These are phyloP conservation scores for Okamejei kenojei DNA, from an alignment of 2,797 vertebrate species.

Conservation along the genomic window DNA sequence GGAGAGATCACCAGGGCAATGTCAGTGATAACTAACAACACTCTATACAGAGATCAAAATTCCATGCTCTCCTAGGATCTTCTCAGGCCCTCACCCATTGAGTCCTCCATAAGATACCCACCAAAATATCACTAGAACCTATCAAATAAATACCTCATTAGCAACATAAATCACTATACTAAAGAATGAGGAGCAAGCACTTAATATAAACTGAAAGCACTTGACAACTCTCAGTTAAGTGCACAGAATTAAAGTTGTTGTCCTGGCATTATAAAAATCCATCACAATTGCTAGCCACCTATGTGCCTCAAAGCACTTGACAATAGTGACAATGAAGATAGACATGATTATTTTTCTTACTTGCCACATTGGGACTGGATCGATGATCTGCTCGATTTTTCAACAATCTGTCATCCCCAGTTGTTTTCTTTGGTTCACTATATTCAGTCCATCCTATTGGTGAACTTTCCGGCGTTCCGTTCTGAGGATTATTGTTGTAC, in stretches of 20 bases:
- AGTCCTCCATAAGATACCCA: too few relatives aligned
- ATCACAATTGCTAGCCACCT: background rate
- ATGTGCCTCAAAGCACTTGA: background rate
- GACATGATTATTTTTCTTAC: conserved; percentile 58
- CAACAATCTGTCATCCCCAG: conserved; percentile 78
- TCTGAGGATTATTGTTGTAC: conserved; percentile 82
- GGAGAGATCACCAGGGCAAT: too few relatives aligned
- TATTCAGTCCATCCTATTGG: conserved; percentile 81
- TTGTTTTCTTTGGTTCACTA: conserved; percentile 83
- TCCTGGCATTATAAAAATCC: background rate
- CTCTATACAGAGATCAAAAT: too few relatives aligned
- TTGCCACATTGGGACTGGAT: conserved; percentile 96
- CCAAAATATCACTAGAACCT: too few relatives aligned
- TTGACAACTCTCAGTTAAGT: background rate
- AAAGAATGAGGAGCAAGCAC: background rate
- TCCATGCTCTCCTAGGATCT: too few relatives aligned
- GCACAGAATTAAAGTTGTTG: background rate
- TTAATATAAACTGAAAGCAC: background rate
- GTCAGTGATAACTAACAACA: too few relatives aligned
- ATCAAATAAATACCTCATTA: too few relatives aligned
- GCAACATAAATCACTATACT: background rate
- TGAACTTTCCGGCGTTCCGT: conserved; percentile 88
- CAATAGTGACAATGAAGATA: background rate
- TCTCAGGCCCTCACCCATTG: too few relatives aligned
- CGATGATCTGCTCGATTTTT: conserved; percentile 91